Evolutionary conservation across 2,797 vertebrate species (phyloP).

Genomic region (Neoniphon sammara): DNA sequence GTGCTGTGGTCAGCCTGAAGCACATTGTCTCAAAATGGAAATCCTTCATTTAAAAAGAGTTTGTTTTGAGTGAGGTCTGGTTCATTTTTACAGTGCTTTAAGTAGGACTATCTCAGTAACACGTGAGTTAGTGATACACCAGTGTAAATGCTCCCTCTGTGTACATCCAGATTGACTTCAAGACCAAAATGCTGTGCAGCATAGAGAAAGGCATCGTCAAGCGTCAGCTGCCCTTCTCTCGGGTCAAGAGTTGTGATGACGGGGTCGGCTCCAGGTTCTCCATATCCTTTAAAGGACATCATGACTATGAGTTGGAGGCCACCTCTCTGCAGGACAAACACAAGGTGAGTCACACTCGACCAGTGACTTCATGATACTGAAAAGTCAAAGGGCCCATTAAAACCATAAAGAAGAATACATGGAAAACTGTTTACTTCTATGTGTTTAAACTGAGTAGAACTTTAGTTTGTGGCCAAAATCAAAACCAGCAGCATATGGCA

Average conservation of each 20-base stretch:
- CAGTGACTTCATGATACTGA: neutral
- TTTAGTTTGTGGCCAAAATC: neutral
- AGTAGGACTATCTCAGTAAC: neutral
- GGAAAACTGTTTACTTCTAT: no score
- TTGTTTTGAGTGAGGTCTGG: no score
- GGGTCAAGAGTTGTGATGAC: constrained; percentile 83
- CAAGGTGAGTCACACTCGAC: constrained; percentile 69
- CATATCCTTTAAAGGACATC: constrained; percentile 79
- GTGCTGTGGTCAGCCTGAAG: neutral
- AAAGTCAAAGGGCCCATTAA: neutral
- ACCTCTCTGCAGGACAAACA: constrained; percentile 82
- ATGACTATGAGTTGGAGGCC: constrained; percentile 85
- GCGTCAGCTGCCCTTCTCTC: constrained; percentile 82
- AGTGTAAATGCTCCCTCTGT: neutral
- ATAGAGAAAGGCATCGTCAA: constrained; percentile 86
- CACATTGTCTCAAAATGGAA: neutral
- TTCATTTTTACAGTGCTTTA: neutral
- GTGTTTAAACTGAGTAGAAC: neutral
- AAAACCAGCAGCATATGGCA: no score
- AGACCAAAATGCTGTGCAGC: constrained; percentile 84
- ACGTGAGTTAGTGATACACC: neutral
- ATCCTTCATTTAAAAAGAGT: no score
- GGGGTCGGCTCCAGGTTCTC: constrained; percentile 77
- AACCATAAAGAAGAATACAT: neutral
- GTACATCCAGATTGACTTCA: constrained; percentile 83